Base-by-base conservation (phyloP, 2,797 vertebrate genomes). In the Delichon dasypus region DNA sequence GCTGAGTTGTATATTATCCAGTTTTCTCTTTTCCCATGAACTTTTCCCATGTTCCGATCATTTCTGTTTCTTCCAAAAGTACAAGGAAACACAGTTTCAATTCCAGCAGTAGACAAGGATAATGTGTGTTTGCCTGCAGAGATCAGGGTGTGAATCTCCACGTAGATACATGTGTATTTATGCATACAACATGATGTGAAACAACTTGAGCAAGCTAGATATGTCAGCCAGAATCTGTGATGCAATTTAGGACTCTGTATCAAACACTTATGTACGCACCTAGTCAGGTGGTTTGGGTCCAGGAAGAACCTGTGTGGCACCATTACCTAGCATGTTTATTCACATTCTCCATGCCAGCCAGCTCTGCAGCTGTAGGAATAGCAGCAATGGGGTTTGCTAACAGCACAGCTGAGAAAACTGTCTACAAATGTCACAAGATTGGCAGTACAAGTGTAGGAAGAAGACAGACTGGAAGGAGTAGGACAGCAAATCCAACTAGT, bases 1-100 rank as follows among this genome's bases (percentile, higher is more conserved):
- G 85, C 83, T 30, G 76, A 95, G 74, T 79, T 95, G 89, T 94
- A 74, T 82, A 72, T 95, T 94, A 85, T 95, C 96, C 94, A 96
- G 88, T 91, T 93, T 89, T 91, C 62, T 91, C 67, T 90, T 95
- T 96, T 96, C 95, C 94, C 95, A 94, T 91, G 93, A 95, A 94
- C 80, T 88, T 96, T 95, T 96, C 95, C 90, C 94, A 96, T 96
- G 91, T 96, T 96, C 73, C 73, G 71, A 88, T 79, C 30, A 30
- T 30, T 94, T 89, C 40, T 92, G 3, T 51, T 90, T 93, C 90
- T 93, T 91, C 80, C 83, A 94, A 53, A 85, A 94, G 42, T 58
- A 53, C 2, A 0, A 66, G 76, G 29, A 91, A 91, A 66, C 26
- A 27, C 60, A 48, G 27, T 93, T 92, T 48, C 76, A 86, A 60